Evolutionary conservation across 2,797 vertebrate genomes (phyloP), one percentile per base, ranked within the genome.

Genomic region (Austrolebias charrua): DNA sequence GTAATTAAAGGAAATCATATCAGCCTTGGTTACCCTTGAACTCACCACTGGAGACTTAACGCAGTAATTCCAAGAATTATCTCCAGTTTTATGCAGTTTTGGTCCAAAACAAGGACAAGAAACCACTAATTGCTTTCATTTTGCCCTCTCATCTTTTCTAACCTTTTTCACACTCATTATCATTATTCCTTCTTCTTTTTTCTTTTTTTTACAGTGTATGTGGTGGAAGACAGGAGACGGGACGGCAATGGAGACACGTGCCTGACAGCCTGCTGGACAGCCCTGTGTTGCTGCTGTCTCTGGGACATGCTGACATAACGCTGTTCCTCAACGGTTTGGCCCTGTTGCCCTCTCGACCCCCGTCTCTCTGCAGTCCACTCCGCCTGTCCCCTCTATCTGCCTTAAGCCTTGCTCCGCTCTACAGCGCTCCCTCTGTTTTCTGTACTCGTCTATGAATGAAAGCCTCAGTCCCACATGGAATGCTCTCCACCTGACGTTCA

Each of bases 281-380:
- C 96, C 4, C 94, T 98, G 69, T 98, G 96, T 86, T 98, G 96
- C 91, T 98, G 96, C 91, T 98, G 96, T 83, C 95, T 98, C 56
- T 98, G 95, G 95, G 96, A 98, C 87, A 97, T 98, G 96, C 92
- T 98, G 80, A 98, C 95, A 91, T 97, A 95, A 90, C 59, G 46
- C 51, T 52, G 13, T 51, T 71, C 54, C 44, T 33, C 31, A 10
- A 44, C 47, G 31, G 48, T 35, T 64, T 35, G 15, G 49, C 56
- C 62, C 64, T 42, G 28, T 70, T 63, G 50, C 64, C 54, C 64
- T 20, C 35, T 15, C 15, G 19, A 16, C 55, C 54, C 45, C 33
- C n/a, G 42, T 76, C 73, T 86, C 69, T 83, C 80, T 87, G 87
- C 85, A 84, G 87, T 69, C 75, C 69, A 29, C 5, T 53, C 69